A percentile compares a stretch with the other conserved stretches of the same genome.
These are phyloP conservation scores for Lordiphosa fenestrarum DNA, from an alignment of 2,888 invertebrate genomes.

Conservation along the genomic window DNA sequence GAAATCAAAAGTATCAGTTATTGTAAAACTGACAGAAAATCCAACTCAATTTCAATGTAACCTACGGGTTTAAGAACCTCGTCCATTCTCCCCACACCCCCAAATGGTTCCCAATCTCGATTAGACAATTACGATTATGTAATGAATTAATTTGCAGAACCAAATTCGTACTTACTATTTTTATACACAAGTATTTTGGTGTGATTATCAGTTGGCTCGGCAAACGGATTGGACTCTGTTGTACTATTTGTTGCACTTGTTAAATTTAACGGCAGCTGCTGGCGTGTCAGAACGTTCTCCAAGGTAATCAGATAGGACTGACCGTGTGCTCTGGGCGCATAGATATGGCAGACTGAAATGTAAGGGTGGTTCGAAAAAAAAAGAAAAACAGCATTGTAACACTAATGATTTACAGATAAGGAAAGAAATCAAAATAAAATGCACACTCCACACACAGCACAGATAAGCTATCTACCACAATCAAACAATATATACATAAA, in stretches of 20 bases:
- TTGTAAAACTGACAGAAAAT: no score
- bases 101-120: no score
- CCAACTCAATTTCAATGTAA: no score
- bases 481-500: background rate
- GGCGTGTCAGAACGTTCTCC: conserved; percentile 52
- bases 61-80: no score
- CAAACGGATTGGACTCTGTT: conserved; percentile 40
- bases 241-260: conserved; percentile 39
- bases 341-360: conserved; percentile 76
- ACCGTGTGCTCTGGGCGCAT: conserved; percentile 62
- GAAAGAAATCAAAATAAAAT: conserved; percentile 16
- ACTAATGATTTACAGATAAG: conserved; percentile 23
- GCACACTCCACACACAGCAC: conserved; percentile 6
- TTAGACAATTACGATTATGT: no score
- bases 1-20: no score
- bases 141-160: background rate
- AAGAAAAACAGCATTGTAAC: conserved; percentile 10
- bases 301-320: conserved; percentile 68
- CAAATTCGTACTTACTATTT: conserved; percentile 61
- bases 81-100: no score
- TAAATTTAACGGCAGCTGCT: conserved; percentile 43
- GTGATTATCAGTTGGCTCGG: conserved; percentile 52
- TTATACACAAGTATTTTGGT: conserved; percentile 69
- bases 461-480: conserved; percentile 30
- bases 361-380: background rate